Base-by-base conservation (phyloP, 1,140 invertebrate species). In the Chrysopa pallens region DNA sequence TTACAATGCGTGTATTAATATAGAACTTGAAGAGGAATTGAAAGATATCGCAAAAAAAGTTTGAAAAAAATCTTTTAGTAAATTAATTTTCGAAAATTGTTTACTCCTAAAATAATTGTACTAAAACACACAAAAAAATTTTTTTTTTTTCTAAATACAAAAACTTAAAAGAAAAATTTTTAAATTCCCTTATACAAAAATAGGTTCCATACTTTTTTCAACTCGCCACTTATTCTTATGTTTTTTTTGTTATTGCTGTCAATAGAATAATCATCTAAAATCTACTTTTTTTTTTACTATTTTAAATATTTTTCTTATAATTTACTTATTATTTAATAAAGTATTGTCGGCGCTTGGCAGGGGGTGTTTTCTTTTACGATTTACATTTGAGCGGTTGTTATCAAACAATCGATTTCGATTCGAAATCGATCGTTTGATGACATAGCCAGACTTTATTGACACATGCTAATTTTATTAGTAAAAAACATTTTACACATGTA, bases 201-300 rank as follows among this genome's bases (percentile, higher is more conserved):
- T 62, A 62, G 60, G 58, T 60, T 58, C 51, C 53, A 58, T 57
- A 47, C 57, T 51, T 53, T 48, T 58, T 55, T 56, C 51, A 60
- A 54, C 52, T 45, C 52, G 17, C 17, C 17, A 23, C 17, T 23
- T 23, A 23, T 23, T 23, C 17, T 23, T 23, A 23, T 23, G 17
- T 23, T 23, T 23, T 23, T 23, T 23, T 23, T 23, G 17, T 57
- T 56, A 58, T 58, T 58, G 57, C 55, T 61, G 52, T 53, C 52
- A 58, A 56, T 48, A 54, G 50, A 52, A 52, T 55, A 54, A 53
- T 53, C 53, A 53, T 55, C 17, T 23, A 23, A 23, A 23, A 23
- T 23, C 17, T 23, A 23, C 17, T 23, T 23, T 23, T 23, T n/a
- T 23, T 23, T 23, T 23, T 23, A 23, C 17, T 23, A 23, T 23